Conservation (phyloP, 1,140 invertebrate genomes). For the Aphelinus atriplicis region DNA sequence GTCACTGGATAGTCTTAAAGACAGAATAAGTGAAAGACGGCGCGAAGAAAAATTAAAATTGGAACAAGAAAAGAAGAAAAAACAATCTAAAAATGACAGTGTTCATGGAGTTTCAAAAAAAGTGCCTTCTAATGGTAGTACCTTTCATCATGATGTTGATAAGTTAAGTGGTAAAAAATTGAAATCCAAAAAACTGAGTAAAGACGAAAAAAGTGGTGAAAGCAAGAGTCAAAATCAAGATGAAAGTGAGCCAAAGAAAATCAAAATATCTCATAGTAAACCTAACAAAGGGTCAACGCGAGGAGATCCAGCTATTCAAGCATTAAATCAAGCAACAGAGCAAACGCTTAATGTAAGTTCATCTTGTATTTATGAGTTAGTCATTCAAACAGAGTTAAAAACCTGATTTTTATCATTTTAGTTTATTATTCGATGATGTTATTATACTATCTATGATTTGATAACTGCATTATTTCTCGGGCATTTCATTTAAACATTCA, state of each 20-base stretch:
- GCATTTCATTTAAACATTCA: too few relatives aligned
- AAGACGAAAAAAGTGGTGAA: constrained; percentile 50
- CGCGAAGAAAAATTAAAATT: constrained; percentile 75
- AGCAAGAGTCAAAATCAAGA: constrained; percentile 49
- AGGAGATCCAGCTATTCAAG: constrained; percentile 74
- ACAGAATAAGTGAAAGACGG: constrained; percentile 73
- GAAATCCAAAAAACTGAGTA: constrained; percentile 53
- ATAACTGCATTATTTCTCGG: too few relatives aligned
- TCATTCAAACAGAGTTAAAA: too few relatives aligned
- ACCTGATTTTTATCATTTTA: too few relatives aligned
- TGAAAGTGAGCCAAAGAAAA: constrained; percentile 51
- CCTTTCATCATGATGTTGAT: constrained; percentile 56
- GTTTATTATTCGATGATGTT: too few relatives aligned
- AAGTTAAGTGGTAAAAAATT: constrained; percentile 50
- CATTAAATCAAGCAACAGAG: constrained; percentile 79
- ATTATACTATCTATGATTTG: too few relatives aligned
- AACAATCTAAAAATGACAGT: constrained; percentile 48
- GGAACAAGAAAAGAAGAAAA: constrained; percentile 68
- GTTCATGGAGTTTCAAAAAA: constrained; percentile 58
- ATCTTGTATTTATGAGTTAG: too few relatives aligned
- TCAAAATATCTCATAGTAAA: constrained; percentile 57
- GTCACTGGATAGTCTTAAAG: constrained; percentile 61
- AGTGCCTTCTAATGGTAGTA: constrained; percentile 65
- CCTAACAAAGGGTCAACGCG: constrained; percentile 53
- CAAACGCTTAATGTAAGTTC: constrained; percentile 78